Evolutionary conservation across 2,113 vertebrate species (phyloP), one percentile per base, ranked within the genome.

Genomic region (Helogale parvula): DNA sequence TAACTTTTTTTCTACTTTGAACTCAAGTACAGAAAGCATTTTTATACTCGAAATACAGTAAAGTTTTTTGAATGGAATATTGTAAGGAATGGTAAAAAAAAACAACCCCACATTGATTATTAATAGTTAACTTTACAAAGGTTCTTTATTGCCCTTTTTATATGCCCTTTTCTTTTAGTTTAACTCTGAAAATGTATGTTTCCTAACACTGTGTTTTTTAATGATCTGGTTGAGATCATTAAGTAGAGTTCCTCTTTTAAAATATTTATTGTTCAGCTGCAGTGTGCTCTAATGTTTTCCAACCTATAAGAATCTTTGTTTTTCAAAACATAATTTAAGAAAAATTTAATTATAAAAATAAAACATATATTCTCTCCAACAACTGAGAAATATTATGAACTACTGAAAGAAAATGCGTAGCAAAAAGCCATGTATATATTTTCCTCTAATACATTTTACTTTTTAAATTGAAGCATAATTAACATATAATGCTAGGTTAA

Each of bases 211-310:
- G n/a, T 57, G 3, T 7, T 89, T 96, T 85, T 52, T 19, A 92
- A 23, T 77, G 57, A 92, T 76, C 81, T 95, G 57, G 33, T 6
- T 66, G 25, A 83, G 72, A 86, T 57, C 68, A 12, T 93, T 52
- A 31, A 93, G 45, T 21, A 96, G 72, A 82, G 5, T 65, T 90
- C 33, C 13, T 71, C 11, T 82, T 95, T 71, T 27, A 92, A 95
- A 89, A 68, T 88, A 80, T 57, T 92, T 88, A 80, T 57, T 92
- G 69, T 74, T 91, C n/a, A 63, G 57, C 60, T 29, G 2, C 87
- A 91, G 77, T 88, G 33, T 21, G 38, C 72, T 74, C 5, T 71
- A 86, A 66, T 72, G 25, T 88, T 82, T 94, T 84, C 77, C 96
- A 47, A 69, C 17, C 14, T 83, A 2, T 88, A 96, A 63, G 10